Evolutionary conservation across 2,888 invertebrate species (phyloP).

Genomic region (Gandaritis pyraliata): DNA sequence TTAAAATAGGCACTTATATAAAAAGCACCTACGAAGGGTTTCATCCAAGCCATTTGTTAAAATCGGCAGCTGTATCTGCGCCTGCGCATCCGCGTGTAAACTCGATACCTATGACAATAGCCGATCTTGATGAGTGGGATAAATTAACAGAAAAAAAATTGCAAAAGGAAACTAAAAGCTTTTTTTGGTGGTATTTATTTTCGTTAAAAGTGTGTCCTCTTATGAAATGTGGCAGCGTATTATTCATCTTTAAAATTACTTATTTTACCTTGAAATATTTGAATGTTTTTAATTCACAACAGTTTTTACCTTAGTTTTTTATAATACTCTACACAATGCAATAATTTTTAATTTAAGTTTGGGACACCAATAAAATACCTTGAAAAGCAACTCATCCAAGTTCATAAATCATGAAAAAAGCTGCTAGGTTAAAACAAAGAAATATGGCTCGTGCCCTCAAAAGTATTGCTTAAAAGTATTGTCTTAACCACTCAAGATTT

Average conservation of each 20-base stretch:
- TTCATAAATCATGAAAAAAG: constrained; percentile 15
- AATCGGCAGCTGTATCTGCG: constrained; percentile 71
- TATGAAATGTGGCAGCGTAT: background rate
- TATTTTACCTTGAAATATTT: background rate
- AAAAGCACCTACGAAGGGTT: constrained; percentile 58
- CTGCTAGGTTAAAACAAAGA: constrained; percentile 19
- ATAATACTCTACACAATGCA: background rate
- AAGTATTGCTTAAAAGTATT: constrained; percentile 42
- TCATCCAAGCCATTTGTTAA: constrained; percentile 68
- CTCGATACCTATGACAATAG: constrained; percentile 69
- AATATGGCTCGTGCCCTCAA: constrained; percentile 51
- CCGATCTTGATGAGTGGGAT: constrained; percentile 70
- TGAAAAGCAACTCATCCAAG: constrained; percentile 4
- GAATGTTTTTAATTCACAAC: no score
- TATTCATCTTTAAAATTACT: background rate
- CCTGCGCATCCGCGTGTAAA: constrained; percentile 67
- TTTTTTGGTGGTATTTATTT: constrained; percentile 24
- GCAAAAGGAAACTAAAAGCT: constrained; percentile 42
- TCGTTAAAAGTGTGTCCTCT: constrained; percentile 17
- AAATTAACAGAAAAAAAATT: constrained; percentile 59
- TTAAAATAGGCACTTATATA: constrained; percentile 27
- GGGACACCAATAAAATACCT: constrained; percentile 1
- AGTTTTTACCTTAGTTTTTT: no score
- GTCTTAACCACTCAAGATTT: constrained; percentile 52
- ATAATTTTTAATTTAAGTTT: constrained; percentile 9